phyloP scores from a whole-genome alignment of 53 echinoderm and acorn worm species.

The Stichopus horrens region DNA sequence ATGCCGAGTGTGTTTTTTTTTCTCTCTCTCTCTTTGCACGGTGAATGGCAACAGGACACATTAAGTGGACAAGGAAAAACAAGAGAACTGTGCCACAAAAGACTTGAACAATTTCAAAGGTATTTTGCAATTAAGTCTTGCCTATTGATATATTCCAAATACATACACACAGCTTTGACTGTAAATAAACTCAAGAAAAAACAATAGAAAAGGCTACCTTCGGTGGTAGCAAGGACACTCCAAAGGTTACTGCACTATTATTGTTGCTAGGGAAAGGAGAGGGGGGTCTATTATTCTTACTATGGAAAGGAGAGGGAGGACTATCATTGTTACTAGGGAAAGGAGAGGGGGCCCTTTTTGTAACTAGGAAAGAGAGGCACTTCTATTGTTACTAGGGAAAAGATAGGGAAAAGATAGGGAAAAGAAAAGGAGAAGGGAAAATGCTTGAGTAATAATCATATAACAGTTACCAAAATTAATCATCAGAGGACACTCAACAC shows the following conservation, averaged over 20 bases:
- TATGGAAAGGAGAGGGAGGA: too few relatives aligned
- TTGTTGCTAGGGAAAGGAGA: too few relatives aligned
- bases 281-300: too few relatives aligned
- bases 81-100: not conserved
- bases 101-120: slow-evolving; percentile 1
- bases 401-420: too few relatives aligned
- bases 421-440: too few relatives aligned
- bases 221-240: not conserved
- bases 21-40: not conserved
- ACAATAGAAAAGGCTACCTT: not conserved
- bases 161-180: not conserved
- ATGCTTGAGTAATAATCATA: too few relatives aligned
- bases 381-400: too few relatives aligned
- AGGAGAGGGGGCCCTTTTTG: too few relatives aligned
- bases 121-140: not conserved
- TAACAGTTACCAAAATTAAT: too few relatives aligned
- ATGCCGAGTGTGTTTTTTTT: not conserved
- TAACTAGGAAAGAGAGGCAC: too few relatives aligned
- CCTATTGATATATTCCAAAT: not conserved
- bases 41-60: not conserved
- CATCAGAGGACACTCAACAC: too few relatives aligned
- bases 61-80: not conserved
- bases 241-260: not conserved
- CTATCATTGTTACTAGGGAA: too few relatives aligned
- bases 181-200: not conserved